These are phyloP conservation scores for Apotomis betuletana DNA, from an alignment of 2,888 invertebrate species.

Conservation along the genomic window DNA sequence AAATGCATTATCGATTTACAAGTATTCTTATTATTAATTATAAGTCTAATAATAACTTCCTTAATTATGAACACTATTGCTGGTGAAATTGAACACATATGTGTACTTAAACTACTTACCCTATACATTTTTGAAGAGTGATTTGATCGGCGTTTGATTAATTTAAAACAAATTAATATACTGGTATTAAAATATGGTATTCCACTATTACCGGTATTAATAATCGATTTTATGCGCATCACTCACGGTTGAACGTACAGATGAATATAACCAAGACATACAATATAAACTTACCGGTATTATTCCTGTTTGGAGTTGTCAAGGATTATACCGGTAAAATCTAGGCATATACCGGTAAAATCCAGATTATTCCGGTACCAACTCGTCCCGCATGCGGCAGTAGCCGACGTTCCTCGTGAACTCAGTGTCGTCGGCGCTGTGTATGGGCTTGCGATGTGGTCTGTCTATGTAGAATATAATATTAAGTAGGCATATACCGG, in stretches of 20 bases:
- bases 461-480: too few species aligned
- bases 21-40: slow-evolving; percentile 9
- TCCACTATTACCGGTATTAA: too few species aligned
- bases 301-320: background rate
- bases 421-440: slow-evolving; percentile 81
- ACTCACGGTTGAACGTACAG: too few species aligned
- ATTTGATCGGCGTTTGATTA: too few species aligned
- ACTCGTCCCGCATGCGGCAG: slow-evolving; percentile 88
- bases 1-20: slow-evolving; percentile 42
- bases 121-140: too few species aligned
- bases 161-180: too few species aligned
- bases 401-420: slow-evolving; percentile 89
- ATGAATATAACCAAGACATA: background rate
- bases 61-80: slow-evolving; percentile 16
- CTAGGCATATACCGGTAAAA: background rate
- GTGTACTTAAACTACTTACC: too few species aligned
- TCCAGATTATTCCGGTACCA: slow-evolving; percentile 59
- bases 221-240: background rate
- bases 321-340: background rate
- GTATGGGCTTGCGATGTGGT: slow-evolving; percentile 77
- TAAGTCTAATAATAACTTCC: background rate
- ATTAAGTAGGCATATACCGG: background rate
- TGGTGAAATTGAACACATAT: slow-evolving; percentile 16
- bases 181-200: too few species aligned
- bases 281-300: background rate